phyloP scores from a whole-genome alignment of 2,888 invertebrate genomes.

The Drepanosiphum platanoidis region DNA sequence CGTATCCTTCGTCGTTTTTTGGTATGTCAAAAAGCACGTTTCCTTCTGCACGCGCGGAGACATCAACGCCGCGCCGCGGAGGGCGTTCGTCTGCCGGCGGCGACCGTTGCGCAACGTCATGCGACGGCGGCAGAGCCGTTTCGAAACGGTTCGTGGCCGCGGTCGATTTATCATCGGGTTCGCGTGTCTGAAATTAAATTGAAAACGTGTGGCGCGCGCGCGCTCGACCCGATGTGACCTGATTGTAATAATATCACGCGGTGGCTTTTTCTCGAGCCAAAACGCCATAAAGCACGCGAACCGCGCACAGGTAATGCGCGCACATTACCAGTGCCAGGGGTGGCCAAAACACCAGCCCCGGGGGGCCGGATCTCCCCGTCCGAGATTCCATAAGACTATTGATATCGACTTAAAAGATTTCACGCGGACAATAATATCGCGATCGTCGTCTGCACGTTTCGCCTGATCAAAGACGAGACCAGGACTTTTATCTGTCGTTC shows the following conservation, averaged over 20 bases:
- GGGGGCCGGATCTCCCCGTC: no score
- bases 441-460: no score
- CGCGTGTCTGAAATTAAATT: constrained; percentile 60
- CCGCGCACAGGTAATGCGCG: no score
- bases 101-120: background rate
- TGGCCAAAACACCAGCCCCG: no score
- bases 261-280: constrained; percentile 21
- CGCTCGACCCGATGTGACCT: constrained; percentile 45
- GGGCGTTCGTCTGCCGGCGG: constrained; percentile 27
- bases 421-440: no score
- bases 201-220: constrained; percentile 60
- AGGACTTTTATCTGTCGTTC: no score
- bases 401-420: no score
- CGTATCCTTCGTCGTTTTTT: no score
- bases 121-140: constrained; percentile 67
- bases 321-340: no score
- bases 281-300: constrained; percentile 23
- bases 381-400: no score
- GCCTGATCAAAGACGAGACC: no score
- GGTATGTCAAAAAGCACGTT: no score
- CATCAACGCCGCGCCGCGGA: background rate
- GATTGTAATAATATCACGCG: constrained; percentile 45
- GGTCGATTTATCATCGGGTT: constrained; percentile 62
- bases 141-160: constrained; percentile 59
- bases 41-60: background rate